Conservation (phyloP, 2,797 vertebrate species). For the Chelonia mydas region DNA sequence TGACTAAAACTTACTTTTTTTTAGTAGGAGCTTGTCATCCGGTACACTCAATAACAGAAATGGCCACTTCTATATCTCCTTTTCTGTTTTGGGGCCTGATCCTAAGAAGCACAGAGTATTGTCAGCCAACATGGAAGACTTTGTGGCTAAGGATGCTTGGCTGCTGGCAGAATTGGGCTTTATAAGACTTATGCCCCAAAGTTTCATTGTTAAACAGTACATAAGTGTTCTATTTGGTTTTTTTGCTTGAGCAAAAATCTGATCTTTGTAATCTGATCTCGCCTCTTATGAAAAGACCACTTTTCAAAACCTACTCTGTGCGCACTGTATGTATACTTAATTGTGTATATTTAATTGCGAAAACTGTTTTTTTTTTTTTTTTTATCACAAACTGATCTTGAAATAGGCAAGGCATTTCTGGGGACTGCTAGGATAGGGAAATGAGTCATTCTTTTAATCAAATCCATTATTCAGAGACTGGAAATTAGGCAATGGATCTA, state of each 20-base stretch:
- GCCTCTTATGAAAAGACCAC: neutral
- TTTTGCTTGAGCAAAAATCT: neutral
- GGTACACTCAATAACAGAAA: neutral
- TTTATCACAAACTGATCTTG: constrained; percentile 31
- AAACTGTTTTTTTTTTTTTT: neutral
- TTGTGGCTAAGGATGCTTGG: neutral
- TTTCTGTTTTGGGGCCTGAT: neutral
- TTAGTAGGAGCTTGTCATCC: neutral
- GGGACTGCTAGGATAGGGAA: neutral
- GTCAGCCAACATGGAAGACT: neutral
- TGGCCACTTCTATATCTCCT: neutral
- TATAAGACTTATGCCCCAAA: constrained; percentile 55
- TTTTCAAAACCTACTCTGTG: constrained; percentile 21
- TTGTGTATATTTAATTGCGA: neutral
- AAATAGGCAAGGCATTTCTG: neutral
- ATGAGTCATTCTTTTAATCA: constrained; percentile 28
- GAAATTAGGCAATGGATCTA: neutral
- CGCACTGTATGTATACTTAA: neutral
- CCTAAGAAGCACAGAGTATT: neutral
- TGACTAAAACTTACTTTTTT: neutral
- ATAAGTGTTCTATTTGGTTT: neutral
- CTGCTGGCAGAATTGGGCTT: neutral
- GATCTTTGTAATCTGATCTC: constrained; percentile 23
- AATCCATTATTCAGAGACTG: neutral
- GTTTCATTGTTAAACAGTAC: constrained; percentile 1